Evolutionary conservation across 2,113 vertebrate genomes (phyloP).

Genomic region (Datnioides undecimradiatus): DNA sequence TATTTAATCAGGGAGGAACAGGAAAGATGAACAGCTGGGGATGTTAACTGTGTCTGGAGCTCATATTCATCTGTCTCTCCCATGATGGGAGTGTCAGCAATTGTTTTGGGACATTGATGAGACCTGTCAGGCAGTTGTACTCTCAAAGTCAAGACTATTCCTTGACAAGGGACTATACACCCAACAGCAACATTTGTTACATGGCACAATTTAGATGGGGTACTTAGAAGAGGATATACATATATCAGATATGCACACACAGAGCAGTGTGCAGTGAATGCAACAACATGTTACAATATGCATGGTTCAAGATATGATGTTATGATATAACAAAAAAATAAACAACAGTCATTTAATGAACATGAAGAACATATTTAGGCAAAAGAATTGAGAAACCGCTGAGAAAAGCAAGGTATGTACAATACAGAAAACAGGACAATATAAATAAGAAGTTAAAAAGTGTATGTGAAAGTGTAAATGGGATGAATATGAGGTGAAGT

Average conservation of each 20-base stretch:
- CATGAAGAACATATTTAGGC: not conserved
- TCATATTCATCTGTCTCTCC: slow-evolving; percentile 14
- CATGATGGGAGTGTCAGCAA: slow-evolving; percentile 14
- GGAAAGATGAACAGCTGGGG: slow-evolving; percentile 39
- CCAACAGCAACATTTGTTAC: slow-evolving; percentile 30
- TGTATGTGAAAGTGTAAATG: not conserved
- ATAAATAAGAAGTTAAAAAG: not conserved
- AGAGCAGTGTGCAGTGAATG: not conserved
- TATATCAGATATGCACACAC: not conserved
- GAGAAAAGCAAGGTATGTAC: too few species aligned
- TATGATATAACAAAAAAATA: not conserved
- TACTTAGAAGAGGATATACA: not conserved
- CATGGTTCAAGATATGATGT: too few species aligned
- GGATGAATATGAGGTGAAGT: too few species aligned
- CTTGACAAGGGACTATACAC: slow-evolving; percentile 19
- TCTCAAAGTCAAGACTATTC: not conserved
- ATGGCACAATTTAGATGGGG: not conserved
- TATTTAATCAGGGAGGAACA: not conserved
- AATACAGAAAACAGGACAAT: too few species aligned
- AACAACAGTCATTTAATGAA: not conserved
- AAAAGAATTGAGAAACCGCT: too few species aligned
- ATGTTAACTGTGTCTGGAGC: slow-evolving; percentile 42
- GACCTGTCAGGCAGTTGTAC: slow-evolving; percentile 1
- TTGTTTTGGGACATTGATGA: slow-evolving; percentile 3
- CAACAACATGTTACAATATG: too few species aligned